Conservation (phyloP, 1,140 invertebrate genomes). For the Leguminivora glycinivorella region DNA sequence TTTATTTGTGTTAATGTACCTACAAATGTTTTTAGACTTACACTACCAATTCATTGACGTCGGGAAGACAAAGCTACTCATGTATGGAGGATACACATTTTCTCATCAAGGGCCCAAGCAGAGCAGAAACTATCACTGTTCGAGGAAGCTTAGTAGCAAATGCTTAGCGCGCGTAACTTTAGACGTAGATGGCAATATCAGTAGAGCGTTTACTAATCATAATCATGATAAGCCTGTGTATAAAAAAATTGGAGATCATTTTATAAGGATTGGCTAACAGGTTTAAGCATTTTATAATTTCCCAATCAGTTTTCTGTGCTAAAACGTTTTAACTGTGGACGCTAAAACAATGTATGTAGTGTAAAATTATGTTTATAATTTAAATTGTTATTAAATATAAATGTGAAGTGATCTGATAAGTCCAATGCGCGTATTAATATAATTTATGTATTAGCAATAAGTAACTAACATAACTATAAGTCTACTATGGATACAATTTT, state of each 20-base stretch:
- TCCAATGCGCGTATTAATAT: too few species aligned
- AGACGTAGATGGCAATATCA: conserved; percentile 1
- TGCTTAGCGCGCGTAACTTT: conserved; percentile 3
- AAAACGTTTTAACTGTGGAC: too few species aligned
- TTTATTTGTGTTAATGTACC: too few species aligned
- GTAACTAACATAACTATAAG: too few species aligned
- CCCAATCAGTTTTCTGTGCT: too few species aligned
- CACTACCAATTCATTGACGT: neutral
- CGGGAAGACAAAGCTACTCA: conserved; percentile 4
- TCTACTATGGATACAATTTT: too few species aligned
- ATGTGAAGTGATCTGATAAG: too few species aligned
- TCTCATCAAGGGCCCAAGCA: neutral
- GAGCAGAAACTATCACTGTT: conserved; percentile 11
- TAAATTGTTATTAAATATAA: too few species aligned
- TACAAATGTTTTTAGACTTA: neutral
- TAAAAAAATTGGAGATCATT: neutral
- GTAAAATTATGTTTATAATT: too few species aligned
- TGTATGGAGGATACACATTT: conserved; percentile 29
- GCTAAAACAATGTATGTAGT: too few species aligned
- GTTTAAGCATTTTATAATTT: too few species aligned
- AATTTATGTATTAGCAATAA: too few species aligned
- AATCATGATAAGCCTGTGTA: conserved; percentile 21
- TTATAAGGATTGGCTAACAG: neutral
- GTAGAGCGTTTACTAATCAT: neutral
- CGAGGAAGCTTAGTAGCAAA: neutral